phyloP scores from a whole-genome alignment of 2,797 vertebrate genomes.

The Kryptopterus vitreolus region DNA sequence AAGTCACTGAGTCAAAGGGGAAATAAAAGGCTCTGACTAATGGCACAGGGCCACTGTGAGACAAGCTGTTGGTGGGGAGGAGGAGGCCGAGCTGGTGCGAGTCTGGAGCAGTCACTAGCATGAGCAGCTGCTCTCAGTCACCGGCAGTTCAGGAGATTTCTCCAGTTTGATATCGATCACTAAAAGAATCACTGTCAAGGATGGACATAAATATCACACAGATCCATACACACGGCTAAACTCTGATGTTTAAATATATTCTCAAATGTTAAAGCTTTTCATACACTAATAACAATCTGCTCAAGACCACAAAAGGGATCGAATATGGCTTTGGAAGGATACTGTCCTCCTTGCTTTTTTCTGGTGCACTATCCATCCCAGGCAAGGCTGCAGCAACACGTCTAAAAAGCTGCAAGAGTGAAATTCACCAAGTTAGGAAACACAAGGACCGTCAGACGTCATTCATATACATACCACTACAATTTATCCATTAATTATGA shows the following conservation, averaged over 20 bases:
- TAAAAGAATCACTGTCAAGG: conserved; percentile 75
- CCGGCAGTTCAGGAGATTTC: conserved; percentile 86
- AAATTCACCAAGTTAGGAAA: conserved; percentile 12
- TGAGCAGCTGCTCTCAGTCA: conserved; percentile 90
- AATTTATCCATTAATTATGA: neutral
- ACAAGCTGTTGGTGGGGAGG: conserved; percentile 74
- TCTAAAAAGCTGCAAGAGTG: conserved; percentile 79
- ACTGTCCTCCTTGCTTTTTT: conserved; percentile 92
- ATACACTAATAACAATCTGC: neutral
- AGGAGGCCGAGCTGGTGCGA: conserved; percentile 57
- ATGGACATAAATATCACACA: conserved; percentile 29
- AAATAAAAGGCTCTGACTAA: conserved; percentile 70
- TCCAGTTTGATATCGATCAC: conserved; percentile 93
- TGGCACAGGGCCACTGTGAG: conserved; percentile 78
- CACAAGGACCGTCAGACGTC: neutral
- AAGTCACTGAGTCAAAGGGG: conserved; percentile 80
- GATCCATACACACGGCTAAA: neutral
- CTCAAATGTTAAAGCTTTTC: neutral
- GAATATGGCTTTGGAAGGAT: conserved; percentile 69
- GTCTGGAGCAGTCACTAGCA: conserved; percentile 78
- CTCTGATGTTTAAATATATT: neutral
- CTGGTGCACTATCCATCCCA: conserved; percentile 87
- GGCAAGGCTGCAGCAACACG: conserved; percentile 86
- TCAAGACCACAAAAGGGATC: too few relatives aligned
- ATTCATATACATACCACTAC: neutral